Conservation (phyloP, 2,888 invertebrate species). For the Seira sanloemensis region DNA sequence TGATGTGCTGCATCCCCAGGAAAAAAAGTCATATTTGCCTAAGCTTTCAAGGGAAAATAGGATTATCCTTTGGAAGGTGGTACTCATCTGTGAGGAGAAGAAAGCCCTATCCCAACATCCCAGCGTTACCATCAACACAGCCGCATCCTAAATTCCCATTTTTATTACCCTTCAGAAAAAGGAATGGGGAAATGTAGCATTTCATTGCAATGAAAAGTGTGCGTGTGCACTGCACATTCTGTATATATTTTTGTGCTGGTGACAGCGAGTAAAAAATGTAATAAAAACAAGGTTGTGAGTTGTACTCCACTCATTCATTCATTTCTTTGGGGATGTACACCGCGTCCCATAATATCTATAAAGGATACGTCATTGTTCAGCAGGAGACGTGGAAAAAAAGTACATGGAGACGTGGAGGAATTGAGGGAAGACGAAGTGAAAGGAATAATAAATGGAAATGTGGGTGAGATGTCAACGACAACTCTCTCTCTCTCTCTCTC, state of each 20-base stretch:
- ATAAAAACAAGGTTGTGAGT: not conserved
- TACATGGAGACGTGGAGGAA: not conserved
- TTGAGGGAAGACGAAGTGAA: not conserved
- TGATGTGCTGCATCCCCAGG: not conserved
- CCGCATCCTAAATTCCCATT: not conserved
- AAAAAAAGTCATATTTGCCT: not conserved
- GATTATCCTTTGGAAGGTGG: not conserved
- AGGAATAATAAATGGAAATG: slow-evolving; percentile 1
- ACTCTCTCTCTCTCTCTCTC: too few relatives aligned
- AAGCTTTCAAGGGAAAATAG: not conserved
- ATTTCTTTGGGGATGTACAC: too few relatives aligned
- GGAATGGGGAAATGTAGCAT: not conserved
- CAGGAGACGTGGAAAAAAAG: not conserved
- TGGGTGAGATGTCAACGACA: slow-evolving; percentile 4
- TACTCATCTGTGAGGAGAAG: not conserved
- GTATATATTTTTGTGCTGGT: not conserved
- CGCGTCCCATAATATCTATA: too few relatives aligned
- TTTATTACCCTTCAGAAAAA: not conserved
- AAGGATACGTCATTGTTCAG: not conserved
- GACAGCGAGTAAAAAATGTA: not conserved
- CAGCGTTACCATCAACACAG: too few relatives aligned
- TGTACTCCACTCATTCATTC: not conserved
- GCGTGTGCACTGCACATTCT: not conserved
- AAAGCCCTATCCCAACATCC: not conserved
- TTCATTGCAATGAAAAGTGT: not conserved